Evolutionary conservation across 2,888 invertebrate species (phyloP), one percentile per base, ranked within the genome.

Genomic region (Drosophila ustulata): DNA sequence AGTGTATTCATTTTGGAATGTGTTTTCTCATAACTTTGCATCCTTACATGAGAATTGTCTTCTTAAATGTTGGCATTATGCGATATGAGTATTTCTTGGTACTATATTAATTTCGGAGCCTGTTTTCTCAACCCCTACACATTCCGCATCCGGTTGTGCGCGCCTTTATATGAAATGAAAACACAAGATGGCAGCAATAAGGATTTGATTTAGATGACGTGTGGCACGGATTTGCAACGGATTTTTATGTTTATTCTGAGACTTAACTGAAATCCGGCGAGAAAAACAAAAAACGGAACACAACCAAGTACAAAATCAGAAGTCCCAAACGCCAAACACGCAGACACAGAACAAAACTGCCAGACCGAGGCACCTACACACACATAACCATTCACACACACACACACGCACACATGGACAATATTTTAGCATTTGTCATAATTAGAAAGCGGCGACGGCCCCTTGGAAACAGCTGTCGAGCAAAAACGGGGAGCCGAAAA

Each of bases 381-480:
- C 55, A 59, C 46, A 50, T 63, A 28, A 28, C 18, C 61, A 56
- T 61, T 39, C 56, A 57, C 30, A 55, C 63, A 63, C 43, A 70
- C 32, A 41, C 13, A 25, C 8, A 28, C 43, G 46, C 7, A 63
- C 56, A 65, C 55, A 64, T 68, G 74, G 64, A 80, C 78, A 70
- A 80, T 82, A 78, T 85, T 88, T 80, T 83, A 79, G 79, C 87
- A 84, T 84, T 84, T 84, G 88, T 84, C 84, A 85, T 88, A 88
- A 88, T 85, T 86, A 85, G 79, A 86, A 86, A 80, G 53, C 62
- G 66, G 4, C 55, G 64, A 67, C 52, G 7, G 39, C 81, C 78
- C 65, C 67, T 64, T 66, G 77, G 82, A 72, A 82, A 78, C 76
- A 66, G 75, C 74, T 76, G 76, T 26, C 75, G 39, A 63, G 30